Base-by-base conservation (phyloP, 2,888 invertebrate species). In the Noctua comes region DNA sequence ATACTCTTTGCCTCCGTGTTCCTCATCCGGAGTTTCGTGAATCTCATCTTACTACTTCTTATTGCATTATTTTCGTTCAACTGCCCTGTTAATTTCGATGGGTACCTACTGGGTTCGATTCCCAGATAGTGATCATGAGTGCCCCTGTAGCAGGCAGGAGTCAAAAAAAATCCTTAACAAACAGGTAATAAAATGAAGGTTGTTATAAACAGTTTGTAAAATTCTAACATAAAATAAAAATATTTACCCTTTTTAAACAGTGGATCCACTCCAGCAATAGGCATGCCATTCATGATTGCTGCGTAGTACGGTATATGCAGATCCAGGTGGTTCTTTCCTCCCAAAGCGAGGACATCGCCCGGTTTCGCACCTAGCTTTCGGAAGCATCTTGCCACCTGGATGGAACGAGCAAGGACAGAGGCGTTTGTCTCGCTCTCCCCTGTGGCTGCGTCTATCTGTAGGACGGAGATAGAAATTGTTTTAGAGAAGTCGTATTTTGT, bases 371-470 rank as follows among this genome's bases (percentile, higher is more conserved):
- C 95, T 0, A 91, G 85, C 3, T 84, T 89, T 8, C 93, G 90
- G 11, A 96, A 79, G 40, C 93, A 90, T 82, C 86, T 89, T 0
- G 95, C 95, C 10, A 96, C 77, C 2, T 88, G 90, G 16, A 94
- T 87, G 0, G 94, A 92, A 0, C 96, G 92, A 1, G 86, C 82
- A 0, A 95, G 83, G 0, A 94, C 93, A 0, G 94, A 94, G 0
- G 84, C 89, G 73, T 93, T 93, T 0, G 94, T 94, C 86, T 95
- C 95, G 69, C 92, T 82, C 72, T 93, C 87, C 0, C 93, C 95
- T 31, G 95, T 96, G 0, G 92, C 92, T 64, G 94, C 95, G 73
- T 96, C 96, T 79, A 96, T 94, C 96, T 96, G 88, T n/a, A 27
- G 48, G 62, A 73, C 1, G 8, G 21, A 76, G 69, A 76, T 36